Evolutionary conservation across 2,113 vertebrate species (phyloP).

Genomic region (Saimiri boliviensis): DNA sequence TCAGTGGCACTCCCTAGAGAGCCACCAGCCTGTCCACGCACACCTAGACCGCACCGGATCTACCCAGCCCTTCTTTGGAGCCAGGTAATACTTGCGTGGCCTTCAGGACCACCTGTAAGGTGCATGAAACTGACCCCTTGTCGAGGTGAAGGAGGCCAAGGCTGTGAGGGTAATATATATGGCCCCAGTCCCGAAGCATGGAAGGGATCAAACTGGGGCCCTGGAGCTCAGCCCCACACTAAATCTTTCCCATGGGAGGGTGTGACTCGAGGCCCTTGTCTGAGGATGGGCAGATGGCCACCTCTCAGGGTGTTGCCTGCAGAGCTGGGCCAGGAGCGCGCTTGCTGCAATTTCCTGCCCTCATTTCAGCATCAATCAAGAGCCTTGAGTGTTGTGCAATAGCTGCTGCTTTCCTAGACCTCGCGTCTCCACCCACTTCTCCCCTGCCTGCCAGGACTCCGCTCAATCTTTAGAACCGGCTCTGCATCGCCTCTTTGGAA

Average conservation of each 20-base stretch:
- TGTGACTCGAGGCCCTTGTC: rapidly evolving
- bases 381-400: rapidly evolving
- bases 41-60: not conserved
- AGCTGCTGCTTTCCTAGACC: rapidly evolving
- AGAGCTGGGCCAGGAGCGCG: rapidly evolving
- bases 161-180: not conserved
- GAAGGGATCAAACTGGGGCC: not conserved
- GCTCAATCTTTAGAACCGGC: rapidly evolving
- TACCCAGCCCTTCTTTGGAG: not conserved
- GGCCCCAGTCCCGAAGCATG: not conserved
- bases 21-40: not conserved
- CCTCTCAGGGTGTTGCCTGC: rapidly evolving
- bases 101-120: not conserved
- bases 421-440: rapidly evolving
- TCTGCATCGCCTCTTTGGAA: not conserved
- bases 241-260: not conserved
- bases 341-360: rapidly evolving
- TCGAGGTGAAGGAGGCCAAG: not conserved
- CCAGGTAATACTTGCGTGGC: not conserved
- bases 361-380: not conserved
- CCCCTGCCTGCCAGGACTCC: rapidly evolving
- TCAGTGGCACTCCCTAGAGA: rapidly evolving
- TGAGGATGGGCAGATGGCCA: too few species aligned
- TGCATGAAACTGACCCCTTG: not conserved
- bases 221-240: too few species aligned